Conservation (phyloP, 2,888 invertebrate species). For the Sipha maydis region DNA sequence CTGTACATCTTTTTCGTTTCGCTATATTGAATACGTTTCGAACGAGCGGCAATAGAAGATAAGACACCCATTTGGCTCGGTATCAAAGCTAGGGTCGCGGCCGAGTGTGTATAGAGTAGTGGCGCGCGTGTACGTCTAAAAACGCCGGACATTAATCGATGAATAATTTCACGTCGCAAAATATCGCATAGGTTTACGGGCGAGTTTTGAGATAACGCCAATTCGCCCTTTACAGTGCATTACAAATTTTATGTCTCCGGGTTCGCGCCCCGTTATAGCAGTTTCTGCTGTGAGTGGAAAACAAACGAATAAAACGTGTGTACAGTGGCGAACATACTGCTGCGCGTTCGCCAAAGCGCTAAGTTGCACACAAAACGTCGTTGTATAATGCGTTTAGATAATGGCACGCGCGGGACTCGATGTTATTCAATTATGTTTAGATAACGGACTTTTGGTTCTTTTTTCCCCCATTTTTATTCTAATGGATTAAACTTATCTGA, state of each 20-base stretch:
- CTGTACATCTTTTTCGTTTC: slow-evolving; percentile 8
- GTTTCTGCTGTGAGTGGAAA: neutral
- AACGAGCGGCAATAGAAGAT: neutral
- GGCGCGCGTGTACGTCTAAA: neutral
- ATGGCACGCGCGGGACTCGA: neutral
- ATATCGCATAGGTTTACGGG: neutral
- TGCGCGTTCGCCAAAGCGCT: neutral
- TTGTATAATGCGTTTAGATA: neutral
- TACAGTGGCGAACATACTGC: too few relatives aligned
- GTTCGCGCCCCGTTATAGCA: neutral
- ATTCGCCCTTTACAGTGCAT: neutral
- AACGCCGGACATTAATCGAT: slow-evolving; percentile 7
- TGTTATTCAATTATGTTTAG: too few relatives aligned
- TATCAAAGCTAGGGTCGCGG: neutral
- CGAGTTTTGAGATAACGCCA: neutral
- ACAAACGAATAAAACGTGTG: neutral
- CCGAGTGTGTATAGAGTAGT: neutral
- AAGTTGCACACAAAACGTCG: neutral
- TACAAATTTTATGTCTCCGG: neutral
- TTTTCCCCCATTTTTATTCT: too few relatives aligned
- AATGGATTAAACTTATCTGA: too few relatives aligned
- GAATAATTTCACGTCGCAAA: neutral
- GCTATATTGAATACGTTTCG: neutral
- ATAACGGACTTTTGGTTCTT: too few relatives aligned
- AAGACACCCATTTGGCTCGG: slow-evolving; percentile 9